These are phyloP conservation scores for Acrocephalus kingi DNA, from an alignment of 2,113 vertebrate genomes.

Conservation along the genomic window DNA sequence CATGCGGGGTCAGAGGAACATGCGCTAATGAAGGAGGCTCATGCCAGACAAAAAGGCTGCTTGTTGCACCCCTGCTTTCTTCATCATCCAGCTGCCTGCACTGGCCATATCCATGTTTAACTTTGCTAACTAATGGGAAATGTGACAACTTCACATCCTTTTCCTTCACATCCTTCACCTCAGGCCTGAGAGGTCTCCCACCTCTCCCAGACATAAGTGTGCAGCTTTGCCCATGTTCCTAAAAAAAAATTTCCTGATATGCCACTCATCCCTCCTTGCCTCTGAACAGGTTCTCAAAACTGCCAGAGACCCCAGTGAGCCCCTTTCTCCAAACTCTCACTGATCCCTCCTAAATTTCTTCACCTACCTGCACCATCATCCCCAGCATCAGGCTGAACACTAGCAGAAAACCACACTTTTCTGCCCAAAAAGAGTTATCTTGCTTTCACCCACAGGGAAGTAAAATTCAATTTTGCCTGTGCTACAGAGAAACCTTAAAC, in stretches of 20 bases:
- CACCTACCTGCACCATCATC: not conserved
- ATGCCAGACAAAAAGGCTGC: not conserved
- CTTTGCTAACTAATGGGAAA: not conserved
- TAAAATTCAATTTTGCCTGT: not conserved
- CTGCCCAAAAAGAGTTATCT: not conserved
- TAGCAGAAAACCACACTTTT: not conserved
- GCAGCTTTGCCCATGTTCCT: not conserved
- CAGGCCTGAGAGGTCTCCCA: not conserved
- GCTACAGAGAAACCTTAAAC: not conserved
- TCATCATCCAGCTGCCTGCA: not conserved
- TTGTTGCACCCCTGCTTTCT: not conserved
- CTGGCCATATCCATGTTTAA: fast-evolving
- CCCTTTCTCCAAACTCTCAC: not conserved
- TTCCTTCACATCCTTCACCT: not conserved
- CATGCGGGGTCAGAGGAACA: fast-evolving
- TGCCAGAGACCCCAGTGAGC: not conserved
- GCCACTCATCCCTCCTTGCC: fast-evolving
- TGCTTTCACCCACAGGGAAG: not conserved
- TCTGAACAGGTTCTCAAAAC: not conserved
- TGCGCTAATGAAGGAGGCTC: not conserved
- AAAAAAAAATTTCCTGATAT: not conserved
- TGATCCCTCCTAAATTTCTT: not conserved
- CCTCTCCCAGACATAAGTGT: not conserved
- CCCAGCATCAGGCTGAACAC: not conserved
- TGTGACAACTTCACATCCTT: not conserved